phyloP scores from a whole-genome alignment of 1,140 invertebrate species.

The Oppia nitens region DNA sequence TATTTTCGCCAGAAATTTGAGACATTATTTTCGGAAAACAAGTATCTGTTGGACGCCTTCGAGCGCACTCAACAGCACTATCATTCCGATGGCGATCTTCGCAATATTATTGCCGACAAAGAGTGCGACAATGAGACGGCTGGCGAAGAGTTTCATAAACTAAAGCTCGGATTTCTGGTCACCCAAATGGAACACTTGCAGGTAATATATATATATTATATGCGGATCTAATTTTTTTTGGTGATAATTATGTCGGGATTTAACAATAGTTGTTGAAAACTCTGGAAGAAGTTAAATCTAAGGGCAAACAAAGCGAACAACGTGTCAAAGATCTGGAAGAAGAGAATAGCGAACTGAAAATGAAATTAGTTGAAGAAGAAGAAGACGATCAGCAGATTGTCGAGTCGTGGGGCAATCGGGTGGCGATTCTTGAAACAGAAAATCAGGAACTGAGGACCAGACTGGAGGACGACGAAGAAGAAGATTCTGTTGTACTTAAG shows the following conservation, averaged over 20 bases:
- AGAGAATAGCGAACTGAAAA: conserved; percentile 11
- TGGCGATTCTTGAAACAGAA: conserved; percentile 10
- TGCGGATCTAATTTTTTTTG: neutral
- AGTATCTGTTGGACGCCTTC: conserved; percentile 11
- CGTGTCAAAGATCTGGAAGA: conserved; percentile 12
- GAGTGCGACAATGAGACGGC: conserved; percentile 8
- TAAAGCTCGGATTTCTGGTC: conserved; percentile 12
- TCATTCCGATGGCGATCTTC: neutral
- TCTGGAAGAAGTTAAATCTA: conserved; percentile 10
- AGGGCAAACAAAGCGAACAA: conserved; percentile 5
- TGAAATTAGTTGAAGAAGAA: conserved; percentile 12
- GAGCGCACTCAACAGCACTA: conserved; percentile 9
- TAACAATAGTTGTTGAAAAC: conserved; percentile 3
- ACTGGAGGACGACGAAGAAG: conserved; percentile 7
- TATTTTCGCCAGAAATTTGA: conserved; percentile 13
- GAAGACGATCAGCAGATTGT: conserved; percentile 10
- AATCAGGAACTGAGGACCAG: conserved; percentile 12
- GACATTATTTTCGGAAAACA: conserved; percentile 13
- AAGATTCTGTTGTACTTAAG: neutral
- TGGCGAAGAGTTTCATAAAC: conserved; percentile 12
- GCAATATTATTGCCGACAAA: neutral
- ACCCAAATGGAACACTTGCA: conserved; percentile 17
- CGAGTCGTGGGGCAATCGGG: neutral
- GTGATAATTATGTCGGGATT: neutral
- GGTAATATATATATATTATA: neutral